phyloP scores from a whole-genome alignment of 2,113 vertebrate genomes.

The Bos javanicus region DNA sequence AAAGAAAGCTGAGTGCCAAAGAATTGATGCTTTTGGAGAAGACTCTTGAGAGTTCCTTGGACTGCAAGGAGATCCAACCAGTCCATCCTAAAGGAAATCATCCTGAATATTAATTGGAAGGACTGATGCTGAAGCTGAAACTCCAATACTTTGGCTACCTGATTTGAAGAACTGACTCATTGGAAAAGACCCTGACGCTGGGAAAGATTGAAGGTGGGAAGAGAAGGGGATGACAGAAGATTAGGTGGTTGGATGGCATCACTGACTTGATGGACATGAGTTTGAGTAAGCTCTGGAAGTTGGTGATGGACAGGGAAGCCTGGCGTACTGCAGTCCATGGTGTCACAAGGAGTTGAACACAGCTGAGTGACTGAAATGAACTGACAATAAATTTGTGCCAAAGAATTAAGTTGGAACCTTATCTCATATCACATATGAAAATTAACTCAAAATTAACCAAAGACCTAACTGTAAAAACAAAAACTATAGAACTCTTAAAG shows the following conservation, averaged over 20 bases:
- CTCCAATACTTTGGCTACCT: neutral
- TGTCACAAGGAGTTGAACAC: neutral
- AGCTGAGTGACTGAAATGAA: neutral
- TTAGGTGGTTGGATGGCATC: neutral
- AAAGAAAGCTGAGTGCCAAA: fast-evolving
- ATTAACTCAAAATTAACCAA: neutral
- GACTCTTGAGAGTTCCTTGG: neutral
- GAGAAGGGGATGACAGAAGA: neutral
- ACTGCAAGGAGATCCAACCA: neutral
- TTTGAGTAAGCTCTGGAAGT: neutral
- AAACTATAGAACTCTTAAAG: neutral
- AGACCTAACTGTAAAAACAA: neutral
- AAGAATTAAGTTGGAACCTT: neutral
- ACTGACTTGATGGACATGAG: neutral
- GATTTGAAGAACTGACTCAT: neutral
- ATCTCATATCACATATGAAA: neutral
- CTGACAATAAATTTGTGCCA: neutral
- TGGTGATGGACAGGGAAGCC: neutral
- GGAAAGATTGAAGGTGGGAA: neutral
- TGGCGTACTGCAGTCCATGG: neutral
- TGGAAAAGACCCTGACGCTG: neutral
- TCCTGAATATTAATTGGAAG: neutral
- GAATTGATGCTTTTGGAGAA: neutral
- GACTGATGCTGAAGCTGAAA: neutral
- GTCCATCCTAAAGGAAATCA: neutral